phyloP scores from a whole-genome alignment of 2,888 invertebrate species.

The Trilocha varians region DNA sequence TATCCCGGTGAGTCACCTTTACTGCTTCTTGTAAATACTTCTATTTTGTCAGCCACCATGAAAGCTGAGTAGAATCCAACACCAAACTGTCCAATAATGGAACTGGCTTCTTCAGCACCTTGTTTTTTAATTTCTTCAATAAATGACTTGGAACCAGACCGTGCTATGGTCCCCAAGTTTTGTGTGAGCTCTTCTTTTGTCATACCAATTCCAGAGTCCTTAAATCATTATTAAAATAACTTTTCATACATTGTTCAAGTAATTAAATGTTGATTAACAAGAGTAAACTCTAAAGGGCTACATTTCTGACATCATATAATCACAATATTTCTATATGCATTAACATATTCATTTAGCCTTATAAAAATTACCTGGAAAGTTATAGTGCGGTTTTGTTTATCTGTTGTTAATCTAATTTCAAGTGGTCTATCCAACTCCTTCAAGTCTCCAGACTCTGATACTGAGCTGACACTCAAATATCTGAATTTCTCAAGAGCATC shows the following conservation, averaged over 20 bases:
- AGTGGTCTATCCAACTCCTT: slow-evolving; percentile 77
- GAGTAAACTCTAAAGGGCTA: no score
- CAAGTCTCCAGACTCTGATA: slow-evolving; percentile 62
- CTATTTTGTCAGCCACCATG: slow-evolving; percentile 96
- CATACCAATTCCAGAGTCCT: slow-evolving; percentile 97
- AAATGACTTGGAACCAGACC: slow-evolving; percentile 96
- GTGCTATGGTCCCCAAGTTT: slow-evolving; percentile 95
- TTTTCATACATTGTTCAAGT: neutral
- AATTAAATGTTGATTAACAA: neutral
- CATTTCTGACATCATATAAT: no score
- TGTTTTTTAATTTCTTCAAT: slow-evolving; percentile 86
- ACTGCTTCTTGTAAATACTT: slow-evolving; percentile 88
- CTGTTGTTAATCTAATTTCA: slow-evolving; percentile 91
- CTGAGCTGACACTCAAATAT: slow-evolving; percentile 78
- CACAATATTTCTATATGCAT: neutral
- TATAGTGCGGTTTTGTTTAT: slow-evolving; percentile 87
- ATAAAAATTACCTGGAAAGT: slow-evolving; percentile 81
- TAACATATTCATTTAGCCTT: neutral
- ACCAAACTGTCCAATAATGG: slow-evolving; percentile 97
- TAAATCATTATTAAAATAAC: slow-evolving; percentile 8
- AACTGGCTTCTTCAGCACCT: slow-evolving; percentile 74
- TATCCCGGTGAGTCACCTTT: slow-evolving; percentile 78
- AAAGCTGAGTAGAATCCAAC: slow-evolving; percentile 98
- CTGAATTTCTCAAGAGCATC: slow-evolving; percentile 97
- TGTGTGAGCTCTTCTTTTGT: slow-evolving; percentile 91